phyloP scores from a whole-genome alignment of 2,113 vertebrate species.

The Penelope pileata region DNA sequence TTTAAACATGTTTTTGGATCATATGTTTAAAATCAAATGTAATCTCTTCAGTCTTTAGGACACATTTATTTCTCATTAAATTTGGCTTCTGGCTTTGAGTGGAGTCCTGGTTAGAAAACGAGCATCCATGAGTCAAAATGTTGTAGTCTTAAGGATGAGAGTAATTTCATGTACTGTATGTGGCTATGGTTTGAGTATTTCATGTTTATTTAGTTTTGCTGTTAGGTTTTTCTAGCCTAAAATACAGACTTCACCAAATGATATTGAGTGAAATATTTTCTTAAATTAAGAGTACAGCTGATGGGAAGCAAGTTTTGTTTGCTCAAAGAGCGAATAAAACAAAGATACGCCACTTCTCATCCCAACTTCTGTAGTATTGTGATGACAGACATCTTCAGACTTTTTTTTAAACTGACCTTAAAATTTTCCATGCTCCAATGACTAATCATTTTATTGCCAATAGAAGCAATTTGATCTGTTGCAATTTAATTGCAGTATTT shows the following conservation, averaged over 20 bases:
- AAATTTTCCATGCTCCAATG: not conserved
- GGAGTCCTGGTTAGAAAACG: not conserved
- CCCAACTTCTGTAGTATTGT: not conserved
- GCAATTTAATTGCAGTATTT: slow-evolving; percentile 36
- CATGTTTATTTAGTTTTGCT: not conserved
- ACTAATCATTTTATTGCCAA: slow-evolving; percentile 30
- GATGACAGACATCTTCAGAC: not conserved
- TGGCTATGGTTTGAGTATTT: not conserved
- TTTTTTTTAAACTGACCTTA: not conserved
- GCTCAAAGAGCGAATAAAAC: accelerated
- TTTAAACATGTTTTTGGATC: not conserved
- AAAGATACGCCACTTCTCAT: not conserved
- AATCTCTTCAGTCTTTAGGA: not conserved
- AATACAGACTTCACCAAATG: not conserved
- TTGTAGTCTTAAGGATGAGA: not conserved
- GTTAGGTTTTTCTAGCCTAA: not conserved
- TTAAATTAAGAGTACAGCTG: not conserved
- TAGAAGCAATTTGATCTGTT: slow-evolving; percentile 52
- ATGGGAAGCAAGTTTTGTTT: not conserved
- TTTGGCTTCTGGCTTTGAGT: not conserved
- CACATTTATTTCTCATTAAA: not conserved
- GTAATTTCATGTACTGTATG: not conserved
- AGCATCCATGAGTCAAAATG: not conserved
- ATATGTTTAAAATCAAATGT: slow-evolving; percentile 2
- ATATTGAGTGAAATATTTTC: not conserved